phyloP scores from a whole-genome alignment of 2,797 vertebrate species.

The Fundulus diaphanus region DNA sequence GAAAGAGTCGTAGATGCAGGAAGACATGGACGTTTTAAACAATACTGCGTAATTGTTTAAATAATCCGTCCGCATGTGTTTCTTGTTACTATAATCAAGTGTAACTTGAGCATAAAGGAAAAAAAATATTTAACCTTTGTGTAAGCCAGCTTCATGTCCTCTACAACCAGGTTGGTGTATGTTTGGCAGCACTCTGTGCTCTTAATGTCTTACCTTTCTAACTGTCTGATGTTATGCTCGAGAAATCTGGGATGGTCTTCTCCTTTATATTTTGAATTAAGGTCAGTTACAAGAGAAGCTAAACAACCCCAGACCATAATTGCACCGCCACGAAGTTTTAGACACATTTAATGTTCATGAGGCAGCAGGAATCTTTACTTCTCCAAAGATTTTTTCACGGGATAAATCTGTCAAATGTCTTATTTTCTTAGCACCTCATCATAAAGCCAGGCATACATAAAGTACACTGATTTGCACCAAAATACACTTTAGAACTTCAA shows the following conservation, averaged over 20 bases:
- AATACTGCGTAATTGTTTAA: background rate
- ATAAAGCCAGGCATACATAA: background rate
- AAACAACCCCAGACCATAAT: background rate
- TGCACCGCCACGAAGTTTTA: background rate
- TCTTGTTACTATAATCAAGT: background rate
- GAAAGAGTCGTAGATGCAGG: conserved; percentile 7
- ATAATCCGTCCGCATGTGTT: background rate
- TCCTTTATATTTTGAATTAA: background rate
- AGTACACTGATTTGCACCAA: background rate
- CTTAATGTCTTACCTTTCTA: background rate
- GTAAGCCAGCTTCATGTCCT: background rate
- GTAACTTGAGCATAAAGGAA: background rate
- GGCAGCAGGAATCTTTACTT: background rate
- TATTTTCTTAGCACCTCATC: background rate
- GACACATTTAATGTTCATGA: background rate
- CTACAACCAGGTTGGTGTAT: background rate
- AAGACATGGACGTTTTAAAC: background rate
- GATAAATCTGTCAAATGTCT: background rate
- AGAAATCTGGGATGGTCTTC: background rate
- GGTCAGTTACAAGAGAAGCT: background rate
- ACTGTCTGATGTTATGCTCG: background rate
- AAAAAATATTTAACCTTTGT: background rate
- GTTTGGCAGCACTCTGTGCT: background rate
- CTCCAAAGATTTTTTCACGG: no score
- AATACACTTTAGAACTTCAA: background rate